Evolutionary conservation across 1,140 invertebrate species (phyloP), one percentile per base, ranked within the genome.

Genomic region (Leptoteleia sp.): DNA sequence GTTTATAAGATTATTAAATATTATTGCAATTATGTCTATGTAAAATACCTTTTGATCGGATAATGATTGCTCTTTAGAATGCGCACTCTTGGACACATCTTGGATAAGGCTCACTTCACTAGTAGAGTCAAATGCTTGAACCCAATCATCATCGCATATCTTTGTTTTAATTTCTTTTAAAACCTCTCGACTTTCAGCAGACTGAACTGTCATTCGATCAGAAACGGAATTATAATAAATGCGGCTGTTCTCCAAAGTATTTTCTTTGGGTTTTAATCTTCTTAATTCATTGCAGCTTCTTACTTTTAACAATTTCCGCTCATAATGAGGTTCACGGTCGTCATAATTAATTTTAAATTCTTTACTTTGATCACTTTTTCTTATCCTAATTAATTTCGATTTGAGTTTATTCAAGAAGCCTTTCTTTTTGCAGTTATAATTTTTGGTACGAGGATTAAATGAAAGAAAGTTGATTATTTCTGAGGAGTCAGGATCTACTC

Each of bases 391-490:
- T 12, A 42, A 61, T 19, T 54, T 59, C 8, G 50, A 37, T 25
- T 29, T 42, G 0, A 55, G 13, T 33, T 27, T 75, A 2, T 29
- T n/a, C 22, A 68, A 15, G n/a, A 57, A 50, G 6, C 57, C 13
- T 43, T 57, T 76, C 40, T 81, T 62, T 9, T 65, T 77, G 0
- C 42, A 64, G 0, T 73, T 16, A 15, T 45, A 45, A 73, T 38
- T 62, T 22, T 45, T n/a, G 5, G 16, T 11, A 9, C 22, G 17
- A 9, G 76, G 59, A 17, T 70, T 37, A 19, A 50, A 45, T 0
- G 62, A 61, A 0, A 79, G 40, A 29, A 38, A 72, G 19, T 68
- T 72, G 3, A 80, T 72, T 1, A 83, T 72, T 17, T 83, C 79
- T 9, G 35, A 37, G 0, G 76, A 22, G 8, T 79, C 73, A 1